Percentiles rank a stretch among this genome's conserved stretches.
Evolutionary conservation across 2,113 vertebrate genomes (phyloP).

Genomic region (Tychaedon coryphoeus): DNA sequence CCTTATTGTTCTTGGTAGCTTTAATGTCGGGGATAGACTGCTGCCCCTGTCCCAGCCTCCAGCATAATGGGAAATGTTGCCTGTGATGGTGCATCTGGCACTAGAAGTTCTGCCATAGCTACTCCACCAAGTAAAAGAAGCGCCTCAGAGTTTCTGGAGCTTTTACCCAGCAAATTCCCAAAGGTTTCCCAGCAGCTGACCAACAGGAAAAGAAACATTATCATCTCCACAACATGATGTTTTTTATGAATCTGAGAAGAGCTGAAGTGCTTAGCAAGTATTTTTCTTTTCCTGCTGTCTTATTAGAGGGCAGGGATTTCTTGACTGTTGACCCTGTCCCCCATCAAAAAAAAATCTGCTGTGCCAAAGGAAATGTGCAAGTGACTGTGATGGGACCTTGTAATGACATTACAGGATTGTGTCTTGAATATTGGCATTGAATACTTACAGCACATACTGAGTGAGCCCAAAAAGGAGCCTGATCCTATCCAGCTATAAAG

Average conservation of each 20-base stretch:
- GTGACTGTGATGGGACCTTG: conserved; percentile 61
- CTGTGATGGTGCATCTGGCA: neutral
- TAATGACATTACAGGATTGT: conserved; percentile 54
- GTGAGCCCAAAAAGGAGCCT: neutral
- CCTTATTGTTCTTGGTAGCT: neutral
- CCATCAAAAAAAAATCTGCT: conserved; percentile 57
- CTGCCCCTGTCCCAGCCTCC: neutral
- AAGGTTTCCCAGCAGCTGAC: neutral
- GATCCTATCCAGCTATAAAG: neutral
- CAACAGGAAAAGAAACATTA: neutral
- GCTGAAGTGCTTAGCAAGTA: conserved; percentile 58
- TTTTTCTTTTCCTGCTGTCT: conserved; percentile 53
- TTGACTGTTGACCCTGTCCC: conserved; percentile 52
- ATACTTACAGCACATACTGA: conserved; percentile 16
- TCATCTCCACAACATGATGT: neutral
- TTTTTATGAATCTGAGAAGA: conserved; percentile 49
- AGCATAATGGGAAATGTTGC: neutral
- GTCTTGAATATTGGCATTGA: conserved; percentile 29
- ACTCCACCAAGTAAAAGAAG: neutral
- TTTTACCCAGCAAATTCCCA: neutral
- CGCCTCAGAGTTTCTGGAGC: neutral
- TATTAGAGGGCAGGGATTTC: conserved; percentile 57
- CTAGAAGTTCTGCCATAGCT: neutral
- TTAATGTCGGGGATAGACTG: neutral
- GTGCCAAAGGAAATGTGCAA: conserved; percentile 55